Evolutionary conservation across 2,113 vertebrate species (phyloP).

Genomic region (Hassar affinis): DNA sequence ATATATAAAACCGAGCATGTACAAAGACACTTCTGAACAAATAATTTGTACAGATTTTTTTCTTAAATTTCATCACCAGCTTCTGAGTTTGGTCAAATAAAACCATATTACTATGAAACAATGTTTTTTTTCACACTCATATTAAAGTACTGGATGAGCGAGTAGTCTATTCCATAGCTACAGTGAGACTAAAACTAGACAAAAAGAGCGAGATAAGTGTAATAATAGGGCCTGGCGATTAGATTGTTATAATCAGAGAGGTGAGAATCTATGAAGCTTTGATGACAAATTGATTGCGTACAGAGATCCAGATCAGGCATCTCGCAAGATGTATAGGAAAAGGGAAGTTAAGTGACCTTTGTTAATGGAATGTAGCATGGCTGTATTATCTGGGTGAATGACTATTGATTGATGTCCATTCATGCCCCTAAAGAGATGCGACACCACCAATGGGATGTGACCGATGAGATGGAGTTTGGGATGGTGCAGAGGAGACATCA

Average conservation of each 20-base stretch:
- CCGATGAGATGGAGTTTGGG: constrained; percentile 4
- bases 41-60: neutral
- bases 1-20: neutral
- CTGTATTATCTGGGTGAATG: constrained; percentile 40
- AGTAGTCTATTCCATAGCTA: neutral
- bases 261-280: constrained; percentile 32
- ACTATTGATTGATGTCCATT: constrained; percentile 43
- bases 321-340: constrained; percentile 9
- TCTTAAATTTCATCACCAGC: neutral
- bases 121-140: neutral
- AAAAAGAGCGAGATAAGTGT: neutral
- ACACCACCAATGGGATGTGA: constrained; percentile 12
- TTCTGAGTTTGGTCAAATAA: neutral
- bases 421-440: constrained; percentile 12
- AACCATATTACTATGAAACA: neutral
- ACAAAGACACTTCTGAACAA: neutral
- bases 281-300: constrained; percentile 44
- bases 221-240: neutral
- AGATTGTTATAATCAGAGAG: constrained; percentile 34
- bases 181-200: neutral
- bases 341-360: constrained; percentile 38
- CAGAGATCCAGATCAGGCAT: constrained; percentile 31
- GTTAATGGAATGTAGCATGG: constrained; percentile 40
- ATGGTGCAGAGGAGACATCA: constrained; percentile 21
- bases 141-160: neutral